Evolutionary conservation across 2,797 vertebrate species (phyloP).

Genomic region (Clarias platycephalus): DNA sequence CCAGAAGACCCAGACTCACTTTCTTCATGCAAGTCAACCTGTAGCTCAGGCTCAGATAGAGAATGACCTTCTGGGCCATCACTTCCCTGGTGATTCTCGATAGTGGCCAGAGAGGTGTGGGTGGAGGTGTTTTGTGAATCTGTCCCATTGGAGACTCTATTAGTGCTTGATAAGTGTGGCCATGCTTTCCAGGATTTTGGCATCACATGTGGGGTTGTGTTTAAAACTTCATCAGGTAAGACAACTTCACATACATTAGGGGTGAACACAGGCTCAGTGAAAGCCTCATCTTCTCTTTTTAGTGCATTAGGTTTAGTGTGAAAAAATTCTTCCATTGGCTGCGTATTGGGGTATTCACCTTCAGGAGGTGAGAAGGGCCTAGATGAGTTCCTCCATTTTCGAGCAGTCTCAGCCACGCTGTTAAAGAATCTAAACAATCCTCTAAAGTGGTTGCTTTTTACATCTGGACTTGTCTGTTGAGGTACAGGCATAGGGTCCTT

Average conservation of each 20-base stretch:
- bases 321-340: constrained; percentile 42
- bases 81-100: constrained; percentile 63
- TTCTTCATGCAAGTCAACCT: constrained; percentile 63
- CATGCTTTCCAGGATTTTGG: constrained; percentile 68
- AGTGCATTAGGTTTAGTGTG: neutral
- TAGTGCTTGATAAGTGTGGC: constrained; percentile 61
- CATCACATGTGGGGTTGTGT: constrained; percentile 65
- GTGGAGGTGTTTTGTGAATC: constrained; percentile 54
- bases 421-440: constrained; percentile 85
- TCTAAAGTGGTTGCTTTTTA: constrained; percentile 79
- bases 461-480: constrained; percentile 64
- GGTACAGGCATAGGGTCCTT: constrained; percentile 69
- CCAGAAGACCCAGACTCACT: constrained; percentile 71
- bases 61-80: constrained; percentile 53
- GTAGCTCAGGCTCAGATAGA: constrained; percentile 52
- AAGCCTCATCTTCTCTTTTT: constrained; percentile 52
- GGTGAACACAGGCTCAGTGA: constrained; percentile 49
- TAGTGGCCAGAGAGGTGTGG: constrained; percentile 59
- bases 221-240: constrained; percentile 40
- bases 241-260: constrained; percentile 35
- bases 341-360: constrained; percentile 69
- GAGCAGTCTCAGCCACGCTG: constrained; percentile 81
- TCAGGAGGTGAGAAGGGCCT: constrained; percentile 78
- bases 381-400: constrained; percentile 82
- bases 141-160: constrained; percentile 61